phyloP scores from a whole-genome alignment of 92 coral and sea anemone genomes.

The Zoanthus gigantus region DNA sequence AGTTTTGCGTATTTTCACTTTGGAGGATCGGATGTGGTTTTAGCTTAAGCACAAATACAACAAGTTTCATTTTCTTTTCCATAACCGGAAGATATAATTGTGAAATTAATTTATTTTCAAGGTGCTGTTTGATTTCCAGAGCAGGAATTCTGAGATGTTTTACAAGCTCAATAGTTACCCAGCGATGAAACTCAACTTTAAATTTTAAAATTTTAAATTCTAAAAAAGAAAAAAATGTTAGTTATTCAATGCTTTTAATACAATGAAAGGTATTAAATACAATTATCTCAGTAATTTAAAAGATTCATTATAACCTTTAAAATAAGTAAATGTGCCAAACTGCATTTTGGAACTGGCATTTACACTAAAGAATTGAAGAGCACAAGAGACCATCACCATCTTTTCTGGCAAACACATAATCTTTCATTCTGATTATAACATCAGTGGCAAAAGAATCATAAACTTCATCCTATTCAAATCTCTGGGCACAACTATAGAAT shows the following conservation, averaged over 20 bases:
- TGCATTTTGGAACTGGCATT: no score
- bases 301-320: not conserved
- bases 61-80: conserved; percentile 9
- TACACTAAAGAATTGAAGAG: no score
- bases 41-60: not conserved
- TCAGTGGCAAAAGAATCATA: no score
- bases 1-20: conserved; percentile 16
- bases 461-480: no score
- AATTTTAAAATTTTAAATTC: not conserved
- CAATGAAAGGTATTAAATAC: not conserved
- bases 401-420: no score
- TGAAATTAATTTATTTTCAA: not conserved
- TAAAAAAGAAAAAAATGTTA: not conserved
- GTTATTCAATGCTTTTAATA: not conserved
- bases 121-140: not conserved
- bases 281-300: not conserved
- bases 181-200: not conserved
- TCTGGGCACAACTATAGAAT: no score
- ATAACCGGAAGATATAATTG: not conserved
- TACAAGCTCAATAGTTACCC: not conserved
- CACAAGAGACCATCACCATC: no score
- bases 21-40: not conserved
- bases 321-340: no score
- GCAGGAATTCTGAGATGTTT: not conserved
- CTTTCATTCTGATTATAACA: no score